Evolutionary conservation across 2,888 invertebrate species (phyloP).

Genomic region (Dichetophora obliterata): DNA sequence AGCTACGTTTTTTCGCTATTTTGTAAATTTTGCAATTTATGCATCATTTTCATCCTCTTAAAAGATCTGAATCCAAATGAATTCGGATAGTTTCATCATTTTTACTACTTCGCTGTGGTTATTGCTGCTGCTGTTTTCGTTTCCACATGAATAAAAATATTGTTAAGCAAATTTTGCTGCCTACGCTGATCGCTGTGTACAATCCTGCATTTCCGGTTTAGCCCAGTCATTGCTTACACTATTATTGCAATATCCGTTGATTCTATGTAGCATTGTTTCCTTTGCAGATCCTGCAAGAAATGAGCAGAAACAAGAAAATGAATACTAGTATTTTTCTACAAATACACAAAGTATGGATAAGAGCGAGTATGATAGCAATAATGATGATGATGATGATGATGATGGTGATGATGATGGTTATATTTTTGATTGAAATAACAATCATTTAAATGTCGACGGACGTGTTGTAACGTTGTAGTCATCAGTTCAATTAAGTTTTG

Average conservation of each 20-base stretch:
- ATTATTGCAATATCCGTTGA: constrained; percentile 16
- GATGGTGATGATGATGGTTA: neutral
- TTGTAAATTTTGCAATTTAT: neutral
- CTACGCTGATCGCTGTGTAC: neutral
- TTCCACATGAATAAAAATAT: neutral
- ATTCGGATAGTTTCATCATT: neutral
- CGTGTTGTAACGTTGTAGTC: neutral
- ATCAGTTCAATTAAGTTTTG: too few species aligned
- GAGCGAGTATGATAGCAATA: neutral
- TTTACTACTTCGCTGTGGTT: neutral
- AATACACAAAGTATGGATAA: neutral
- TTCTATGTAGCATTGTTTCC: constrained; percentile 21
- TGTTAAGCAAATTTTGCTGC: neutral
- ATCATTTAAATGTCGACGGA: neutral
- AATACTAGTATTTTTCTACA: neutral
- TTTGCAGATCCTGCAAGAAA: neutral
- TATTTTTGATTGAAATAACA: neutral
- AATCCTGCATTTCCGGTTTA: neutral
- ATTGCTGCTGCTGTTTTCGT: neutral
- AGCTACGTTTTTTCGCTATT: neutral
- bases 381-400: neutral
- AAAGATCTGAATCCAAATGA: neutral
- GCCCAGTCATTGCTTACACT: neutral
- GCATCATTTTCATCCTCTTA: neutral
- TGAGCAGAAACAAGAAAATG: neutral